Conservation (phyloP, 2,888 invertebrate genomes). For the Dicycla oo region DNA sequence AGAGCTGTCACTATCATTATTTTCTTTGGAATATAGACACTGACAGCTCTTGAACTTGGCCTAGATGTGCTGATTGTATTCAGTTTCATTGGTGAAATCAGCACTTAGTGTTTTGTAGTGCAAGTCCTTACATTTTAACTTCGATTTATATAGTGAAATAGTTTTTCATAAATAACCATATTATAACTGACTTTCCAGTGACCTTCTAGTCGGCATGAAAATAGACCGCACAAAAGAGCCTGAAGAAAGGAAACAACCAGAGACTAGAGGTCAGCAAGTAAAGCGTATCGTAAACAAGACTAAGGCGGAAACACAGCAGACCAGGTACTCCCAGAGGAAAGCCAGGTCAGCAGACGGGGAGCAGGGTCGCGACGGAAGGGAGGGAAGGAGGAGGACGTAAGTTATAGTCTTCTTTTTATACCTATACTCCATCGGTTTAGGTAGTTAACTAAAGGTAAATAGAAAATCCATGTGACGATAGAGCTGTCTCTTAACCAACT, state of each 20-base stretch:
- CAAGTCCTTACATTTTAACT: no score
- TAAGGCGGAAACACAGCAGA: conserved; percentile 67
- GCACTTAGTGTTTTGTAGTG: no score
- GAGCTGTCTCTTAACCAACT: no score
- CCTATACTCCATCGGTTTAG: no score
- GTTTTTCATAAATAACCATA: background rate
- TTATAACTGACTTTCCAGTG: conserved; percentile 83
- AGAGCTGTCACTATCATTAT: no score
- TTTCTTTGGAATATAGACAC: no score
- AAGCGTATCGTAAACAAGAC: conserved; percentile 84
- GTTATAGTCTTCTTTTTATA: background rate
- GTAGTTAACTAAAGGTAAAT: no score
- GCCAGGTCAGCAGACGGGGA: conserved; percentile 1
- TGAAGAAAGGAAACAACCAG: conserved; percentile 70
- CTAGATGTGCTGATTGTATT: no score
- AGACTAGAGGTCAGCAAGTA: conserved; percentile 89
- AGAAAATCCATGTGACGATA: no score
- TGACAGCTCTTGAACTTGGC: no score
- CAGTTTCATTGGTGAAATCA: no score
- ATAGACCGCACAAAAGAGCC: conserved; percentile 91
- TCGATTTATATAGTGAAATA: background rate
- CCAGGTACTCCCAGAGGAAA: conserved; percentile 72
- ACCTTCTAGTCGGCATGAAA: conserved; percentile 94
- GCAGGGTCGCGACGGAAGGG: background rate
- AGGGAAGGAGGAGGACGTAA: conserved; percentile 33